phyloP scores from a whole-genome alignment of 2,797 vertebrate genomes.

The Erithacus rubecula region DNA sequence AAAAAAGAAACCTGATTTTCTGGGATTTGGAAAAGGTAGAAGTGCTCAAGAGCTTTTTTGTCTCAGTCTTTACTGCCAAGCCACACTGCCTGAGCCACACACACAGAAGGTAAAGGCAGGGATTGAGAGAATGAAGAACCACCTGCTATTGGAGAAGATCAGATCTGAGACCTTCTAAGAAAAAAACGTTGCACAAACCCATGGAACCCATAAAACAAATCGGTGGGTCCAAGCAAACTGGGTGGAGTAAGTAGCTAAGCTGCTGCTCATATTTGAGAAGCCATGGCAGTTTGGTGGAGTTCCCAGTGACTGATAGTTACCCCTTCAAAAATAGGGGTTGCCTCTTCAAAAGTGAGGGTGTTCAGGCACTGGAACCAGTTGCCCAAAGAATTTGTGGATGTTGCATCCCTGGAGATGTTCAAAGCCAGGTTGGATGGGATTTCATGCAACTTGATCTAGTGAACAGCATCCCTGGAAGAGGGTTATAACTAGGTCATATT shows the following conservation, averaged over 20 bases:
- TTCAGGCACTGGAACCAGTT: neutral
- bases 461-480: neutral
- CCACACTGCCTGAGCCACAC: neutral
- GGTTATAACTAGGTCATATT: neutral
- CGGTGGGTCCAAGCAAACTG: neutral
- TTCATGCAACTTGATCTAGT: neutral
- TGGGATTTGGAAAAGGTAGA: neutral
- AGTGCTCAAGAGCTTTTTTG: neutral
- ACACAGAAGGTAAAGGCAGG: neutral
- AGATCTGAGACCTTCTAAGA: neutral
- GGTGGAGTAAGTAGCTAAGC: too few relatives aligned
- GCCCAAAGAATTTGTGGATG: too few relatives aligned
- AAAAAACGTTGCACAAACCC: neutral
- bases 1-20: neutral
- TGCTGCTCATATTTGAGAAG: neutral
- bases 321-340: too few relatives aligned
- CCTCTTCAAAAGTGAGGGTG: neutral
- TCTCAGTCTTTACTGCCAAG: neutral
- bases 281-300: rapidly evolving
- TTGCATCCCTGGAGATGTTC: rapidly evolving
- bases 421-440: neutral
- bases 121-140: neutral
- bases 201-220: neutral
- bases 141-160: neutral
- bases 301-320: neutral